Base-by-base conservation (phyloP, 2,888 invertebrate species). In the Rhaphigaster nebulosa region DNA sequence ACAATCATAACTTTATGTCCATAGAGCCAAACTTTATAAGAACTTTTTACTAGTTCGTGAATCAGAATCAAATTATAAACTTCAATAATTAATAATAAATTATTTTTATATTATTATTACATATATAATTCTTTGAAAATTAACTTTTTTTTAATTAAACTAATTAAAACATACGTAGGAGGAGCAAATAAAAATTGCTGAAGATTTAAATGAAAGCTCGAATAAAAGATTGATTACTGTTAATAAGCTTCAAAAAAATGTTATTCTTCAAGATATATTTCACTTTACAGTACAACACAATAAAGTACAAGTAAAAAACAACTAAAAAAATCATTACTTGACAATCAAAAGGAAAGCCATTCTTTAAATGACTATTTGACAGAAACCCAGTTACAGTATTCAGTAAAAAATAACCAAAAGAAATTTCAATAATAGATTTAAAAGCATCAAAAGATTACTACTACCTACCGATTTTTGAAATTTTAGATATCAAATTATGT, bases 21-120 rank as follows among this genome's bases (percentile, higher is more conserved):
- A 65, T 20, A 29, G 15, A 34, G 5, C 3, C 5, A 38, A 76
- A 23, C 38, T 15, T 45, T n/a, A 15, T 8, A 18, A 84, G 2
- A 13, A 45, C 3, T 5, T 29, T 41, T 41, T 8, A 15, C 0
- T 50, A 38, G 45, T 84, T 5, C 5, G 3, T 26, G 84, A 84
- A 84, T 45, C 84, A 84, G 45, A 84, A 84, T 84, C 84, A 84
- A 84, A 84, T 84, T 84, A n/a, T 29, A 12, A 29, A 29, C 12
- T 20, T 84, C 12, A 38, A 76, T 20, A 38, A 76, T 15, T 34
- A 65, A 84, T 84, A 45, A 38, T 26, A 26, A 26, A 41, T 3
- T 84, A 45, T 26, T 84, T 84, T 45, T 5, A 45, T 18, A 76
- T 38, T 20, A 38, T 76, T 15, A 76, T n/a, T 12, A 41, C 18